Evolutionary conservation across 1,140 invertebrate species (phyloP).

Genomic region (Megathymus violae): DNA sequence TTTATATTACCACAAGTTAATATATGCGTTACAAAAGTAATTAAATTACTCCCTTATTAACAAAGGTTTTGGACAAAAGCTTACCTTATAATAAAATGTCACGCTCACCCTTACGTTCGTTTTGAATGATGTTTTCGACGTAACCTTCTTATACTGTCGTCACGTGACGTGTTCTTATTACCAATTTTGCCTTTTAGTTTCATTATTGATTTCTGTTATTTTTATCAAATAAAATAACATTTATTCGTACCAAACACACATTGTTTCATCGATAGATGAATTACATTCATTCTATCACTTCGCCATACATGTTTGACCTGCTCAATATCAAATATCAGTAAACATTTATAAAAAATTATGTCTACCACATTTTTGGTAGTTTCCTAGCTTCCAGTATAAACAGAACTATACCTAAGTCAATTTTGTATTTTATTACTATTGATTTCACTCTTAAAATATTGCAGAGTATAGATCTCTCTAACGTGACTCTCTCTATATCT

Average conservation of each 20-base stretch:
- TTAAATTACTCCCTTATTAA: slow-evolving; percentile 31
- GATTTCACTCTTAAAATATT: not conserved
- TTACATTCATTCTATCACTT: slow-evolving; percentile 57
- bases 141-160: too few relatives aligned
- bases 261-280: slow-evolving; percentile 50
- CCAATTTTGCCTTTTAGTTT: too few relatives aligned
- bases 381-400: slow-evolving; percentile 63
- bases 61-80: slow-evolving; percentile 35
- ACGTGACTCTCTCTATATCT: too few relatives aligned
- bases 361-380: slow-evolving; percentile 71
- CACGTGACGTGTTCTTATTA: too few relatives aligned
- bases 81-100: slow-evolving; percentile 25
- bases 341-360: slow-evolving; percentile 59
- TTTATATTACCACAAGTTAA: slow-evolving; percentile 22
- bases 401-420: slow-evolving; percentile 38
- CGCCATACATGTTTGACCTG: slow-evolving; percentile 19
- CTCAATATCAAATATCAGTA: slow-evolving; percentile 53
- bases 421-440: slow-evolving; percentile 7
- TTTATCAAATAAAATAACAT: slow-evolving; percentile 16
- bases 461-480: too few relatives aligned
- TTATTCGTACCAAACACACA: slow-evolving; percentile 22
- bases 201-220: too few relatives aligned
- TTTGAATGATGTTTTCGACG: too few relatives aligned
- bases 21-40: slow-evolving; percentile 33
- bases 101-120: too few relatives aligned